phyloP scores from a whole-genome alignment of 2,797 vertebrate genomes.

The Dendrocincla fuliginosa region DNA sequence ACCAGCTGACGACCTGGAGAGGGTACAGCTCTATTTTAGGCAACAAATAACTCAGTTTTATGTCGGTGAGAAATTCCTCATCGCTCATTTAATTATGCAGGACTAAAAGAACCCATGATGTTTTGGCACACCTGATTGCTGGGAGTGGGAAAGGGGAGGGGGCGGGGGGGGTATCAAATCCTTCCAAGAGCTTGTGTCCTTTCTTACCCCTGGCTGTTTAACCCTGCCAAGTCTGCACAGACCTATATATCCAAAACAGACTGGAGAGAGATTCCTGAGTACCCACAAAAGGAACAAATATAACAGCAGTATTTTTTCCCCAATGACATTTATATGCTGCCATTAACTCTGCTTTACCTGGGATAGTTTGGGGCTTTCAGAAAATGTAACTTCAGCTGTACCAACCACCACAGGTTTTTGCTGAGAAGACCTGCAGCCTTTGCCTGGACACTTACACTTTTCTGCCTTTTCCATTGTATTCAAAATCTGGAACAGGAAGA shows the following conservation, averaged over 20 bases:
- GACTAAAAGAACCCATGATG: neutral
- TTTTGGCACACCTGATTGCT: neutral
- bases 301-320: neutral
- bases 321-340: neutral
- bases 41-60: conserved; percentile 32
- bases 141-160: neutral
- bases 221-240: neutral
- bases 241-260: neutral
- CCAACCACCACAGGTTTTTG: neutral
- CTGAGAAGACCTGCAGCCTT: neutral
- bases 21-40: conserved; percentile 25
- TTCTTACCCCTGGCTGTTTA: neutral
- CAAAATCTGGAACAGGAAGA: neutral
- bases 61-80: conserved; percentile 44
- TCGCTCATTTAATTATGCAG: neutral
- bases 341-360: neutral
- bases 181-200: neutral
- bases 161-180: neutral
- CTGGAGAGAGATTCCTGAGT: neutral
- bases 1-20: conserved; percentile 4
- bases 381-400: neutral
- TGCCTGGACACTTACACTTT: neutral
- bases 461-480: neutral
- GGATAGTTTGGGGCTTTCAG: neutral
- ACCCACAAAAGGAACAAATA: neutral